Base-by-base conservation (phyloP, 2,888 invertebrate species). In the Aporophyla nigra region DNA sequence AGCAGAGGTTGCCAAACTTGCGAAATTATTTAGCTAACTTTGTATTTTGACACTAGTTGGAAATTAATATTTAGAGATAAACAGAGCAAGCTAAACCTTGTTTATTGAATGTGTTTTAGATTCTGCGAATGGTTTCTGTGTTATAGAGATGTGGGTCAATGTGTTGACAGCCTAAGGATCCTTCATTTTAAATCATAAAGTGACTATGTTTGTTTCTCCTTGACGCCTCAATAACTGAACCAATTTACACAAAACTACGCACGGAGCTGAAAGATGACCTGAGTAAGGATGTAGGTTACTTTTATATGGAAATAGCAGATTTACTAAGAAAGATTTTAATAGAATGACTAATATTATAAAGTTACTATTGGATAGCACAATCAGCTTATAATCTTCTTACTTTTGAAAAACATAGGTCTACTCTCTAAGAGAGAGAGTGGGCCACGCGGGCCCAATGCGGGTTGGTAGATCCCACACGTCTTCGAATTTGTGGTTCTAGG, bases 1-100 rank as follows among this genome's bases (percentile, higher is more conserved):
- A 33, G 43, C 73, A 63, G 70, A 80, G 68, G 63, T 69, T 85
- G 85, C 77, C 86, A 85, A 76, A 71, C 86, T 76, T 51, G 40
- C 9, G 0, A 56, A 80, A 75, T 58, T 85, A 83, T 77, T 71
- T 9, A n/a, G 27, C 61, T 49, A n/a, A 86, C 76, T 66, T 74
- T 85, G 81, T 86, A 78, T 69, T 58, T 33, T 6, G 24, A 77
- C 59, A 61, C 16, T 66, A 62, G 66, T 46, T 53, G 40, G 27
- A 67, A 67, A 70, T 58, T 76, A 70, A 69, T 76, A 66, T 54
- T 49, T 16, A 66, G 49, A 67, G 16, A n/a, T 68, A 68, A 77
- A 68, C 68, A 21, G 33, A 61, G 33, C 10, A 10, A 12, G 10
- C 24, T 82, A 68, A 82, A 62, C 19, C 51, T 68, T 79, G 43